Percentiles rank a stretch among this genome's conserved stretches.
Evolutionary conservation across 2,797 vertebrate genomes (phyloP).

Genomic region (Pangasius djambal): DNA sequence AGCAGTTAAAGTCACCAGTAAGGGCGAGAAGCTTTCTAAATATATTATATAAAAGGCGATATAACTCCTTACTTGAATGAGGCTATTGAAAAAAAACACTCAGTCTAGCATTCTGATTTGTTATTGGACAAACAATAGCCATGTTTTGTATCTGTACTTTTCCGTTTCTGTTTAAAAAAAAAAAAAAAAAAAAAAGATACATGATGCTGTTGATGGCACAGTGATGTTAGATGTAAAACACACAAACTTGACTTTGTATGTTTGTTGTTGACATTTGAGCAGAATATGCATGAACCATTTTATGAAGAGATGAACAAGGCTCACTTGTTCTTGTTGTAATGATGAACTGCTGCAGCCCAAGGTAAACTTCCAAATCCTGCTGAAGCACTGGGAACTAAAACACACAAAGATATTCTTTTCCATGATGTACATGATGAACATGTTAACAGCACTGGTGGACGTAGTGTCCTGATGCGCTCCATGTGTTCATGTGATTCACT

Average conservation of each 20-base stretch:
- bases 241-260: background rate
- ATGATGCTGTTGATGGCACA: background rate
- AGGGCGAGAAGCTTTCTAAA: background rate
- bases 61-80: background rate
- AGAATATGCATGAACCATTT: background rate
- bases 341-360: constrained; percentile 94
- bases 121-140: background rate
- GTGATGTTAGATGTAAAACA: background rate
- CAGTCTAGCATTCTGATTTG: background rate
- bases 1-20: background rate
- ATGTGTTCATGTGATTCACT: background rate
- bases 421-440: background rate
- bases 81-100: background rate
- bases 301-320: constrained; percentile 29
- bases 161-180: too few species aligned
- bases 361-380: constrained; percentile 94
- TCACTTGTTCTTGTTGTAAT: constrained; percentile 84
- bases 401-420: constrained; percentile 12
- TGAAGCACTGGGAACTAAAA: constrained; percentile 91
- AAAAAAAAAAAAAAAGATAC: background rate
- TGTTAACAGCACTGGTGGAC: too few species aligned
- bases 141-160: background rate
- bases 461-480: too few species aligned
- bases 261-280: background rate
- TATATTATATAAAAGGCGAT: background rate